These are phyloP conservation scores for Drosophila nasuta DNA, from an alignment of 1,140 invertebrate genomes.

Conservation along the genomic window DNA sequence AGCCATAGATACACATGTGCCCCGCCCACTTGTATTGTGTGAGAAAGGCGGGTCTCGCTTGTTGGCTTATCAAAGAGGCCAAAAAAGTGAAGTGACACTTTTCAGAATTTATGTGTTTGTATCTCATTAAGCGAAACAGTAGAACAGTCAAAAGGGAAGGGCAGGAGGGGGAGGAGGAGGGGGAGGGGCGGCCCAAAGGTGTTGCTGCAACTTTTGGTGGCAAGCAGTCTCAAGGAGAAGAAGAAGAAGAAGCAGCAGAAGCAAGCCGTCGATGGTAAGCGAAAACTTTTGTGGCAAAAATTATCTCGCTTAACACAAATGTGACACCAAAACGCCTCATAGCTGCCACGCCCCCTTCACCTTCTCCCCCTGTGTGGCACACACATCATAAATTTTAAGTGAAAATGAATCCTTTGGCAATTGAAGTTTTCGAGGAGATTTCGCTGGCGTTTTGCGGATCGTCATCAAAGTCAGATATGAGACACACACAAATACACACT, in stretches of 20 bases:
- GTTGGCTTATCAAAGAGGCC: slow-evolving; percentile 69
- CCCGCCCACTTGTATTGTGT: slow-evolving; percentile 1
- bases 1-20: no score
- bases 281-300: slow-evolving; percentile 72
- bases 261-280: slow-evolving; percentile 59
- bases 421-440: slow-evolving; percentile 80
- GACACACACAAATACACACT: slow-evolving; percentile 19
- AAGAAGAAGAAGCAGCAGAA: not conserved
- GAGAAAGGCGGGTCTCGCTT: slow-evolving; percentile 1
- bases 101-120: slow-evolving; percentile 84
- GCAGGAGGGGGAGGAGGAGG: slow-evolving; percentile 12
- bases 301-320: slow-evolving; percentile 79
- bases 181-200: slow-evolving; percentile 37
- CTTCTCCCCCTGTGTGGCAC: slow-evolving; percentile 4
- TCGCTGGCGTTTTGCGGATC: slow-evolving; percentile 66
- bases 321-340: slow-evolving; percentile 65
- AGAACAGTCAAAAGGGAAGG: slow-evolving; percentile 16
- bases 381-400: slow-evolving; percentile 81
- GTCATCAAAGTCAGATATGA: slow-evolving; percentile 59
- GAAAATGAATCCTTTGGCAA: slow-evolving; percentile 83
- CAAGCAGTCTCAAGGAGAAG: slow-evolving; percentile 35
- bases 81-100: slow-evolving; percentile 81
- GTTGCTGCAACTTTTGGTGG: slow-evolving; percentile 24
- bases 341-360: slow-evolving; percentile 20
- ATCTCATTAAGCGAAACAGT: slow-evolving; percentile 77